Base-by-base conservation (phyloP, 2,797 vertebrate species). In the Spondyliosoma cantharus region DNA sequence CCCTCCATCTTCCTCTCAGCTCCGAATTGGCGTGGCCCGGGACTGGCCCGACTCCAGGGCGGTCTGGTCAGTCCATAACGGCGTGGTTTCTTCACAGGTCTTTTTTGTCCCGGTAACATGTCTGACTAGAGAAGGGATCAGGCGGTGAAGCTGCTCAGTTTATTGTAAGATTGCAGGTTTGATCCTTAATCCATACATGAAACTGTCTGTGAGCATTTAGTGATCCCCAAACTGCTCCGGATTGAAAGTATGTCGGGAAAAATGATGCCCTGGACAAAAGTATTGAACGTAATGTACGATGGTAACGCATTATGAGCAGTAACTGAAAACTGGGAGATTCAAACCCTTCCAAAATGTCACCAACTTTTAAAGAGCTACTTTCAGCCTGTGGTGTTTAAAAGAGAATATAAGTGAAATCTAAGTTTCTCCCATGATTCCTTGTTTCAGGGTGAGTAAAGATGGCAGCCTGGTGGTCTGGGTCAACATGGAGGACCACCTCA, bases 401-500 rank as follows among this genome's bases (percentile, higher is more conserved):
- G 54, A 3, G 25, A 27, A 29, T 9, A 57, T 9, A n/a, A n/a
- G 53, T 25, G 7, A 29, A 60, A 43, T 19, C 52, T 0, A 45
- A 45, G 45, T 5, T 45, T 45, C 45, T 45, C 46, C 8, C 17
- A 1, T 49, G 27, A 22, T 27, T 64, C 53, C 5, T 60, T 65
- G 64, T 1, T 83, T 58, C 82, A 95, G 95, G 95, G n/a, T 84
- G 58, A 94, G 90, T 85, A 29, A 90, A 22, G 88, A 94, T 2
- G 79, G 89, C 24, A 86, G 78, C 49, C 78, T 95, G 16, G 73
- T 90, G 68, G 68, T 93, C 57, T 94, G 92, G 93, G 71, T 95
- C 54, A 95, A 95, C 89, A 82, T 94, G 79, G 93, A 95, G 3
- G 94, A 95, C 29, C 94, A 95, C 74, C 78, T 95, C 14, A 91